phyloP scores from a whole-genome alignment of 2,888 invertebrate genomes.

The Omphaloscelis lunosa region DNA sequence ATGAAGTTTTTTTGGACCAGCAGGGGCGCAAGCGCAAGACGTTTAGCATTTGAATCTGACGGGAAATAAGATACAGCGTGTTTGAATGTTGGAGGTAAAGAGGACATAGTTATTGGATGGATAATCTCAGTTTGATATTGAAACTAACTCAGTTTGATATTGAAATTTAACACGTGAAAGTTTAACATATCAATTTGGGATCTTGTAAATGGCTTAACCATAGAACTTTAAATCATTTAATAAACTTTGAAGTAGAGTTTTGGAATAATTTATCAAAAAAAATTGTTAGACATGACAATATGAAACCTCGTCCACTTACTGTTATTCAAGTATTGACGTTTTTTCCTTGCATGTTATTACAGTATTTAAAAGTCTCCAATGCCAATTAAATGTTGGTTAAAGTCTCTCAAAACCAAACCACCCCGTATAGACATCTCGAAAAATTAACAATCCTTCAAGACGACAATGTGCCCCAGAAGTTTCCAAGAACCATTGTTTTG shows the following conservation, averaged over 20 bases:
- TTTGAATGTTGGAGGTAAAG: slow-evolving; percentile 29
- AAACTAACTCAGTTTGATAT: not conserved
- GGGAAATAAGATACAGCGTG: slow-evolving; percentile 72
- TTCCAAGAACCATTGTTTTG: slow-evolving; percentile 83
- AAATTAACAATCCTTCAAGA: slow-evolving; percentile 78
- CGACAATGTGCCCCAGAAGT: slow-evolving; percentile 75
- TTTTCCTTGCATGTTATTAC: not conserved
- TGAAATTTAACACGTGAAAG: not conserved
- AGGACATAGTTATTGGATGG: not conserved
- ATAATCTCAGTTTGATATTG: not conserved
- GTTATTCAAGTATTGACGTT: not conserved
- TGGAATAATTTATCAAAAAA: not conserved
- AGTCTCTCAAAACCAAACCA: slow-evolving; percentile 56
- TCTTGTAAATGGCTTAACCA: not conserved
- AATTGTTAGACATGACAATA: not conserved
- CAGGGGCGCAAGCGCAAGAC: slow-evolving; percentile 70
- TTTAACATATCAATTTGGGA: not conserved
- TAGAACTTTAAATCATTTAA: not conserved
- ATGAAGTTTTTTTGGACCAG: slow-evolving; percentile 74
- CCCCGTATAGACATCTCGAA: slow-evolving; percentile 69
- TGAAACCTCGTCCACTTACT: not conserved
- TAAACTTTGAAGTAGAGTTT: not conserved
- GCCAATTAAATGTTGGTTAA: not conserved
- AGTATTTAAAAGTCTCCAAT: not conserved
- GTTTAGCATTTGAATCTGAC: slow-evolving; percentile 72